These are phyloP conservation scores for Hyperoplus lanceolatus DNA, from an alignment of 2,797 vertebrate genomes.

Conservation along the genomic window DNA sequence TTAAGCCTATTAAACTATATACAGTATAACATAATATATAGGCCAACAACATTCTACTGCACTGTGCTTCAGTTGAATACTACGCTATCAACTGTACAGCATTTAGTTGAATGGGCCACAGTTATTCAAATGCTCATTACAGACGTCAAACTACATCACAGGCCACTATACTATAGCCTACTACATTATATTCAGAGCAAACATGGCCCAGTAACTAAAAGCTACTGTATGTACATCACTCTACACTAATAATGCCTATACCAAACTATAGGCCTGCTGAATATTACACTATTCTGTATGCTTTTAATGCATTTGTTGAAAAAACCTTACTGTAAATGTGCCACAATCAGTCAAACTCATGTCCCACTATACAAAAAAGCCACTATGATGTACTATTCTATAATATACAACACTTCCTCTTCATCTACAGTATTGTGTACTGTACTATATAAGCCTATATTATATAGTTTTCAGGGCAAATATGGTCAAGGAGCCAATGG, in stretches of 20 bases:
- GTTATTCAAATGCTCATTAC: not conserved
- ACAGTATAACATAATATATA: not conserved
- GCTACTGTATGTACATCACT: too few species aligned
- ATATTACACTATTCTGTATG: not conserved
- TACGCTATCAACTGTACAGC: too few species aligned
- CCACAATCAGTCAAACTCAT: conserved; percentile 12
- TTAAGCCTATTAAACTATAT: not conserved
- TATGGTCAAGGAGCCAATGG: too few species aligned
- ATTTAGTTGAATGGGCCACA: not conserved
- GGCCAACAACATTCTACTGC: not conserved
- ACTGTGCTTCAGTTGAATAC: not conserved
- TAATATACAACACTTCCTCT: not conserved
- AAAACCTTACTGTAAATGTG: not conserved
- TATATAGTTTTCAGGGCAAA: too few species aligned
- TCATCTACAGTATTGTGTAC: too few species aligned
- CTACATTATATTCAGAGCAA: too few species aligned
- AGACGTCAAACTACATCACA: not conserved
- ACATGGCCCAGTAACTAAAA: not conserved
- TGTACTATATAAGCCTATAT: too few species aligned
- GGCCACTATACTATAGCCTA: not conserved
- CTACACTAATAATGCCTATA: not conserved
- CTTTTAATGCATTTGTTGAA: not conserved
- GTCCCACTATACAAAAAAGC: conserved; percentile 28
- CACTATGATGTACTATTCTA: conserved; percentile 19
- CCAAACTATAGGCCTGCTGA: not conserved